Base-by-base conservation (phyloP, 2,888 invertebrate species). In the Smittia sp. region DNA sequence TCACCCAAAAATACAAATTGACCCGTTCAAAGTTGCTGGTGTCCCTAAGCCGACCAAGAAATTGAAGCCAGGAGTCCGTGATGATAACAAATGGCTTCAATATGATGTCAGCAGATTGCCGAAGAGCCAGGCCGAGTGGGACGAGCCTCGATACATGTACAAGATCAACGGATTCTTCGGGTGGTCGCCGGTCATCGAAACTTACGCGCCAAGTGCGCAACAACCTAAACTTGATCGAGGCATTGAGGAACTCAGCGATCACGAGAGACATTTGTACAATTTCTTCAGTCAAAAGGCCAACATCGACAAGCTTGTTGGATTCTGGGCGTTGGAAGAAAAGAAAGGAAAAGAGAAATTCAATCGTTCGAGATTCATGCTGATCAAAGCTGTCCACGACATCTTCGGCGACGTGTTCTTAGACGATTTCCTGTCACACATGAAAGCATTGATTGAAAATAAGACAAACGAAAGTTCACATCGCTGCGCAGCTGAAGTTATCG, bases 271-370 rank as follows among this genome's bases (percentile, higher is more conserved):
- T 74, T 82, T 94, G 9, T 86, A 85, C 76, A 85, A 86, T 41
- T 90, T 90, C 79, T 93, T 95, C 81, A 84, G 79, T 0, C 83
- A 90, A 76, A 81, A 86, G 11, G 83, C 84, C 0, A 91, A 90
- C 79, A 83, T 96, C 0, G 86, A 88, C 22, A 88, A 87, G 75
- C 83, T 96, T 11, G 84, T 94, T 1, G 83, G 85, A 11, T 92
- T 88, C 81, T 85, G 91, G 75, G 89, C 92, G 0, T 83, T 94
- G 66, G 96, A 96, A 79, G 94, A 94, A 78, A 91, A 92, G 80
- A 94, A 94, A 78, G 93, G 91, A 24, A 88, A 88, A 75, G 94
- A 94, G 79, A 90, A 90, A 79, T 94, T 94, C 79, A 89, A 87
- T 77, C 85, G 85, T 0, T 85, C 85, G 65, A 84, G 89, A 68